Evolutionary conservation across 2,113 vertebrate genomes (phyloP).

Genomic region (Lophura nycthemera): DNA sequence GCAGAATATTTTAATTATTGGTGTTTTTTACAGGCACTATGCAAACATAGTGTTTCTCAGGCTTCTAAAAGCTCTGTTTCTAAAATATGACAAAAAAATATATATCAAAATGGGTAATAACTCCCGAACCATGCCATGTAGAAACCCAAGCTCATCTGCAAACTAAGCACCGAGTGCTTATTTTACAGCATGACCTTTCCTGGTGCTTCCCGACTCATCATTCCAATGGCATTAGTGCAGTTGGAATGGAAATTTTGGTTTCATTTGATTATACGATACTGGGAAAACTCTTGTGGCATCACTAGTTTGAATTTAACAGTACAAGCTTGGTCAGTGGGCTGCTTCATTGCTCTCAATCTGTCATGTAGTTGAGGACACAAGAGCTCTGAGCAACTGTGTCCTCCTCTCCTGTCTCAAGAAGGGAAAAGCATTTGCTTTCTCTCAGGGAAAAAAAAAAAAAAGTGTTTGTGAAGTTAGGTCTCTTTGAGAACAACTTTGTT

Average conservation of each 20-base stretch:
- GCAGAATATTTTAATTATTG: neutral
- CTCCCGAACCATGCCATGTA: neutral
- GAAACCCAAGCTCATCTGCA: neutral
- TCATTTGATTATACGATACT: neutral
- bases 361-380: neutral
- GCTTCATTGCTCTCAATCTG: neutral
- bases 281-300: neutral
- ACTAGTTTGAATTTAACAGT: neutral
- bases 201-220: neutral
- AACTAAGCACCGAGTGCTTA: neutral
- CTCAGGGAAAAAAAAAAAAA: neutral
- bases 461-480: accelerated
- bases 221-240: neutral
- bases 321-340: accelerated
- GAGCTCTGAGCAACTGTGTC: neutral
- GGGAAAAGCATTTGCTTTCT: neutral
- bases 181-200: neutral
- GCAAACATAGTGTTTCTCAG: neutral
- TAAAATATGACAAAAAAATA: neutral
- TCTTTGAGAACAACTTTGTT: neutral
- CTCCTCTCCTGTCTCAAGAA: neutral
- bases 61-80: neutral
- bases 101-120: neutral
- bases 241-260: neutral
- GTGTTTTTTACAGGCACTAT: neutral